Evolutionary conservation across 2,113 vertebrate species (phyloP).

Genomic region (Phoenicopterus ruber): DNA sequence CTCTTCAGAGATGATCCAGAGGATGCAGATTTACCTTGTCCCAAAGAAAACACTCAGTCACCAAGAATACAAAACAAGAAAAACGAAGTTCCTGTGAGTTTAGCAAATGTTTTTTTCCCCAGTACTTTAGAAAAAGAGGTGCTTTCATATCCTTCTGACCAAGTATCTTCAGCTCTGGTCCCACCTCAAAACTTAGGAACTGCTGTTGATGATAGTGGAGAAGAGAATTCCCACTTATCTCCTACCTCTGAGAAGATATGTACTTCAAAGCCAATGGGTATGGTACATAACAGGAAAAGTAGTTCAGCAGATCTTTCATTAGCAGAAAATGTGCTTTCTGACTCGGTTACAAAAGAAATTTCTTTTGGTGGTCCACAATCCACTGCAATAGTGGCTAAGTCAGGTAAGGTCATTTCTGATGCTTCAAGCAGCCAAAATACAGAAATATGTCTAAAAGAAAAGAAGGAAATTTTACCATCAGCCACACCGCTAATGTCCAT

Average conservation of each 20-base stretch:
- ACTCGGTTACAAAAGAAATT: background rate
- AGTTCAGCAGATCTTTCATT: background rate
- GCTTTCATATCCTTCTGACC: background rate
- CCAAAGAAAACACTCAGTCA: constrained; percentile 3
- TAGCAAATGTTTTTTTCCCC: background rate
- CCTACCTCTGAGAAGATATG: background rate
- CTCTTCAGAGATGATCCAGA: constrained; percentile 65
- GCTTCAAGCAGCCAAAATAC: background rate
- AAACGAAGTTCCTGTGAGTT: background rate
- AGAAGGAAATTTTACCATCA: background rate
- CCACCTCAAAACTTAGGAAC: background rate
- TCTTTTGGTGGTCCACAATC: background rate
- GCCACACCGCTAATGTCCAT: background rate
- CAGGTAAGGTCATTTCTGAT: background rate
- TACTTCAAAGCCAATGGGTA: background rate
- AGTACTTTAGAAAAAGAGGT: constrained; percentile 25
- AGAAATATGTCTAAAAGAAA: background rate
- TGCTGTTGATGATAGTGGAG: background rate
- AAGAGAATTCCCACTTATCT: background rate
- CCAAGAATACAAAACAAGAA: background rate
- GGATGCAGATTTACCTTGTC: constrained; percentile 8
- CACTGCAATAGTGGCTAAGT: background rate
- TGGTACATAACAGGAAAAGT: background rate
- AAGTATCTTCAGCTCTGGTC: background rate
- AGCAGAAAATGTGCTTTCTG: constrained; percentile 1